A percentile compares a stretch with the other conserved stretches of the same genome.
Conservation (phyloP, 2,888 invertebrate genomes). For the Yponomeuta malinellus region DNA sequence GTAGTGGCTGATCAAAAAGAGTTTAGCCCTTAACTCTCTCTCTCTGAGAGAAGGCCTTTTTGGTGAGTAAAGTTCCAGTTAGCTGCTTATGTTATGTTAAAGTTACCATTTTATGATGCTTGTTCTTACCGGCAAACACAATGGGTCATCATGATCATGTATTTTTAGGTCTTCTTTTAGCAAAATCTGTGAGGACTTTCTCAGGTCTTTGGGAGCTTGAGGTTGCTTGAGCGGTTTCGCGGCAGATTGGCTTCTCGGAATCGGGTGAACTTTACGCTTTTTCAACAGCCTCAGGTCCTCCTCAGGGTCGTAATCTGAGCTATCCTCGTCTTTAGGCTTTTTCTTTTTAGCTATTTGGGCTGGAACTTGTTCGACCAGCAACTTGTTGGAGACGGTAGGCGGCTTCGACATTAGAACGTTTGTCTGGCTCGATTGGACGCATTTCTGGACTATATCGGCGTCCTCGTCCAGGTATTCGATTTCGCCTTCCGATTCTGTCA, state of each 20-base stretch:
- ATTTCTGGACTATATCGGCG: slow-evolving; percentile 61
- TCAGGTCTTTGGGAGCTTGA: background rate
- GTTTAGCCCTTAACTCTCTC: no score
- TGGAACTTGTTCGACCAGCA: slow-evolving; percentile 37
- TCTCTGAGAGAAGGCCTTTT: no score
- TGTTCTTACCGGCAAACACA: slow-evolving; percentile 58
- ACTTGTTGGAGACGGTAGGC: background rate
- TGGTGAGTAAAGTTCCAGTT: no score
- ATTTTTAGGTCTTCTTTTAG: slow-evolving; percentile 43
- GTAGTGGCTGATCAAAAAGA: no score
- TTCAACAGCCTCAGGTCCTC: slow-evolving; percentile 34
- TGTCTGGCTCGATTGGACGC: slow-evolving; percentile 35
- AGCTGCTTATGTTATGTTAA: no score
- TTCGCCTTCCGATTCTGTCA: slow-evolving; percentile 49
- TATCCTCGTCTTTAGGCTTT: slow-evolving; percentile 32
- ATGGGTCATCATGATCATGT: slow-evolving; percentile 60
- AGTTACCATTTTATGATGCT: slow-evolving; percentile 27
- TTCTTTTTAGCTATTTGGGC: slow-evolving; percentile 31
- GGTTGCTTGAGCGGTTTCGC: background rate
- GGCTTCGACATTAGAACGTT: background rate
- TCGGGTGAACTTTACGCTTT: slow-evolving; percentile 17
- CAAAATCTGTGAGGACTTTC: slow-evolving; percentile 23
- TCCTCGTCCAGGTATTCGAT: slow-evolving; percentile 70
- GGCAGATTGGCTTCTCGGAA: background rate
- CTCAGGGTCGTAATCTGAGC: slow-evolving; percentile 56